A percentile compares a stretch with the other conserved stretches of the same genome.
Conservation (phyloP, 2,113 vertebrate genomes). For the Corydoras maculifer region DNA sequence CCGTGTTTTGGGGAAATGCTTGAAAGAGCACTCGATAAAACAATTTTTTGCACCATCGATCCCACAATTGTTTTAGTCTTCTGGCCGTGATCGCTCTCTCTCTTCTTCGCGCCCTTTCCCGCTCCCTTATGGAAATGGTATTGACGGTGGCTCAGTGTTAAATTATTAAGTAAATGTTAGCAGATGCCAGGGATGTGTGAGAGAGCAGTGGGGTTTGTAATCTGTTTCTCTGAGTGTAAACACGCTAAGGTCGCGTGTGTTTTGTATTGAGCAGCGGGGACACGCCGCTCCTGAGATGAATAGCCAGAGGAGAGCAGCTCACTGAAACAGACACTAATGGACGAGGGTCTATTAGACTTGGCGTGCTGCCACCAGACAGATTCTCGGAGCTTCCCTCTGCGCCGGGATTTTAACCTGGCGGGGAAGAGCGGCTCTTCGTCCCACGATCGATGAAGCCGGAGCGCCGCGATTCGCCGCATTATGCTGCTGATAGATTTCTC, state of each 20-base stretch:
- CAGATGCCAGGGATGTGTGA: slow-evolving; percentile 49
- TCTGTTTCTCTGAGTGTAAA: slow-evolving; percentile 30
- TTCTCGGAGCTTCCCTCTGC: slow-evolving; percentile 27
- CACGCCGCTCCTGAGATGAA: slow-evolving; percentile 28
- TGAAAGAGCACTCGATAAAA: slow-evolving; percentile 76
- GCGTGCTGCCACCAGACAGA: slow-evolving; percentile 35
- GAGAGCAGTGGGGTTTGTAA: slow-evolving; percentile 17
- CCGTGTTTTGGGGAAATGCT: slow-evolving; percentile 72
- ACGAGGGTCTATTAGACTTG: slow-evolving; percentile 31
- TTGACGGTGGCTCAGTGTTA: slow-evolving; percentile 63
- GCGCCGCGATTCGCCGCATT: slow-evolving; percentile 52
- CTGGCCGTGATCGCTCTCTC: slow-evolving; percentile 43
- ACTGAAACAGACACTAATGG: slow-evolving; percentile 47
- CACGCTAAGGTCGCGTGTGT: slow-evolving; percentile 45
- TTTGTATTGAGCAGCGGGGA: slow-evolving; percentile 44
- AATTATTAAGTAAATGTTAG: slow-evolving; percentile 78
- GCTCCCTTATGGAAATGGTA: slow-evolving; percentile 61
- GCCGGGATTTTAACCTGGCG: slow-evolving; percentile 34
- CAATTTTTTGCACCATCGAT: slow-evolving; percentile 82
- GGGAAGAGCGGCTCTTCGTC: slow-evolving; percentile 46
- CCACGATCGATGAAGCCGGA: slow-evolving; percentile 54
- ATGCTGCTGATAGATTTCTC: slow-evolving; percentile 50
- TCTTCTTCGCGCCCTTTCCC: slow-evolving; percentile 38
- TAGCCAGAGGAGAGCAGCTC: slow-evolving; percentile 34
- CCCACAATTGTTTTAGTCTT: slow-evolving; percentile 59